Base-by-base conservation (phyloP, 2,113 vertebrate species). In the Nestor notabilis region DNA sequence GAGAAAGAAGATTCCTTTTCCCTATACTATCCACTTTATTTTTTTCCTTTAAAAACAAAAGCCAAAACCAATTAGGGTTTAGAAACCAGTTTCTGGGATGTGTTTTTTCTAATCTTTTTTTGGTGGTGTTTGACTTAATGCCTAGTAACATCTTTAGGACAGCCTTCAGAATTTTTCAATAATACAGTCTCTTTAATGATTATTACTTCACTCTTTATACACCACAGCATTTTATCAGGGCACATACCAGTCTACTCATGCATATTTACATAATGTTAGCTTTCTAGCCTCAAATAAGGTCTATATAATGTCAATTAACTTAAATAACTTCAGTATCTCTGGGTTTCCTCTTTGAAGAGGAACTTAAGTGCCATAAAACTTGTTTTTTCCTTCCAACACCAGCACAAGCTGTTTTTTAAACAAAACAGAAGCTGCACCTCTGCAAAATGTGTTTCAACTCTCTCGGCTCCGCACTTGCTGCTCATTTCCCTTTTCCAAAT, bases 361-460 rank as follows among this genome's bases (percentile, higher is more conserved):
- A 71, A 23, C 5, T 64, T 64, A 39, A 43, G 17, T 77, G 64
- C 21, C 35, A 27, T 71, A 60, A 66, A 72, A 60, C 24, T 46
- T 78, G 33, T 13, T 70, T 9, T 13, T 18, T 55, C 11, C 17
- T 47, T 47, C 72, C 27, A 33, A 78, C 58, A 65, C 33, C 29
- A 37, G 19, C 13, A 24, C 4, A 7, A 87, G 21, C 19, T 52
- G 27, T 20, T 24, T 58, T 58, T 58, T 58, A 58, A 58, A n/a
- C 37, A 19, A 29, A 24, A 14, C 11, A 43, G 47, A 31, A 6
- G 3, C 7, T 17, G 28, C 2, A 25, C 47, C 41, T 43, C 13
- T 50, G 49, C 49, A 39, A 72, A 58, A 29, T 0, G 1, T 7
- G 2, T 39, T 29, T 58, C 14, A 5, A 0, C 28, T 35, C 39